Evolutionary conservation across 1,140 invertebrate species (phyloP).

Genomic region (Mya arenaria): DNA sequence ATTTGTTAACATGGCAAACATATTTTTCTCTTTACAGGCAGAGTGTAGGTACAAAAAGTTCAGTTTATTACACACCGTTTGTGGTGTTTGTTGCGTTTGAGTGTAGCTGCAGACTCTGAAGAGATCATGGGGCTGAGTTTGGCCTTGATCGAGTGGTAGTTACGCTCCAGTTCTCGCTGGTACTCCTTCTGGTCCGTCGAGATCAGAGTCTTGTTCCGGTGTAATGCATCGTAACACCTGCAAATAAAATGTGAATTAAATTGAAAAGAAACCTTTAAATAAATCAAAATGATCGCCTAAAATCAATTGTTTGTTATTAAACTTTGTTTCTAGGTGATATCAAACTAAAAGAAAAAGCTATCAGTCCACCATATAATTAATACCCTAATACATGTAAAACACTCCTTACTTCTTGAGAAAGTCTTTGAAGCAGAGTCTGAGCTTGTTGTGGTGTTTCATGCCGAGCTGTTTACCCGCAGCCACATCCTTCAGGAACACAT

Average conservation of each 20-base stretch:
- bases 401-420: constrained; percentile 98
- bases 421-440: constrained; percentile 97
- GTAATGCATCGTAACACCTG: constrained; percentile 94
- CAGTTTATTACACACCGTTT: constrained; percentile 60
- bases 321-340: not conserved
- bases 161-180: constrained; percentile 95
- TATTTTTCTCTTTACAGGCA: not conserved
- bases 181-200: constrained; percentile 96
- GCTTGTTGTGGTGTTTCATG: constrained; percentile 93
- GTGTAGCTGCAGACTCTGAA: constrained; percentile 67
- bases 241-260: too few relatives aligned
- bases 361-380: not conserved
- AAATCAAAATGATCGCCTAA: too few relatives aligned
- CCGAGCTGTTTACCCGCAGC: constrained; percentile 89
- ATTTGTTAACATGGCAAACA: not conserved
- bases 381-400: too few relatives aligned
- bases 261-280: too few relatives aligned
- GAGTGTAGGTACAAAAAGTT: not conserved
- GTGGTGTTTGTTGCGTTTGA: constrained; percentile 71
- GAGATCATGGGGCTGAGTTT: constrained; percentile 88
- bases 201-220: constrained; percentile 96
- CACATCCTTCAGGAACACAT: constrained; percentile 89
- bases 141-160: constrained; percentile 93
- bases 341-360: not conserved
- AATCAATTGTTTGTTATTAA: not conserved